phyloP scores from a whole-genome alignment of 1,140 invertebrate genomes.

The Thrips palmi region DNA sequence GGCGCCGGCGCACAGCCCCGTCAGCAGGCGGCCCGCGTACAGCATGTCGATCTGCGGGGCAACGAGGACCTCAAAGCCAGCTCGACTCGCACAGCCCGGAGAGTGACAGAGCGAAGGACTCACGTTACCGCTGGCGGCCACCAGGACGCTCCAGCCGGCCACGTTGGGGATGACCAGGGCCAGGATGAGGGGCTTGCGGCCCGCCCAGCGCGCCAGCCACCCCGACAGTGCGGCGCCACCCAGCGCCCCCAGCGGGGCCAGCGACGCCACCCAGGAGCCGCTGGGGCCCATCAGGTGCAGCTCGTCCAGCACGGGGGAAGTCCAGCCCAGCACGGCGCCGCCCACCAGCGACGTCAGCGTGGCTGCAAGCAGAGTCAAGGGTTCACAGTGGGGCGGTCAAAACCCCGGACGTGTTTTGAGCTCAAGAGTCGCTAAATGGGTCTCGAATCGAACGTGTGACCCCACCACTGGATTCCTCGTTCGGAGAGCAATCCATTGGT shows the following conservation, averaged over 20 bases:
- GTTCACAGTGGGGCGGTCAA: too few relatives aligned
- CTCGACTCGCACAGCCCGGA: background rate
- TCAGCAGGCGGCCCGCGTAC: slow-evolving; percentile 24
- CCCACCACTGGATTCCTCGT: too few relatives aligned
- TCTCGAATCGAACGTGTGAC: too few relatives aligned
- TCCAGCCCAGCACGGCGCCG: too few relatives aligned
- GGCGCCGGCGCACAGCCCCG: slow-evolving; percentile 22
- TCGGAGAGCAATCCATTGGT: too few relatives aligned
- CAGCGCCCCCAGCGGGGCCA: slow-evolving; percentile 23
- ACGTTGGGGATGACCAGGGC: slow-evolving; percentile 23
- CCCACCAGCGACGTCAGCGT: too few relatives aligned
- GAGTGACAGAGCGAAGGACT: background rate
- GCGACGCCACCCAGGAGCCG: slow-evolving; percentile 25
- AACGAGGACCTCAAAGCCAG: slow-evolving; percentile 7
- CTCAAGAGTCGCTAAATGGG: too few relatives aligned
- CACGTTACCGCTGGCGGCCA: slow-evolving; percentile 12
- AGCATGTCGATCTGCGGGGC: slow-evolving; percentile 11
- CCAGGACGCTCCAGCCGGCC: slow-evolving; percentile 25
- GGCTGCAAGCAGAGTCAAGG: too few relatives aligned
- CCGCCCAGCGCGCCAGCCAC: slow-evolving; percentile 23
- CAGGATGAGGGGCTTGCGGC: slow-evolving; percentile 24
- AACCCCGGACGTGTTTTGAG: too few relatives aligned
- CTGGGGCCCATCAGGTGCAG: too few relatives aligned
- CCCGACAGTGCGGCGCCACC: slow-evolving; percentile 20
- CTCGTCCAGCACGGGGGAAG: slow-evolving; percentile 6